These are phyloP conservation scores for Saxidomus purpurata DNA, from an alignment of 1,140 invertebrate genomes.

Conservation along the genomic window DNA sequence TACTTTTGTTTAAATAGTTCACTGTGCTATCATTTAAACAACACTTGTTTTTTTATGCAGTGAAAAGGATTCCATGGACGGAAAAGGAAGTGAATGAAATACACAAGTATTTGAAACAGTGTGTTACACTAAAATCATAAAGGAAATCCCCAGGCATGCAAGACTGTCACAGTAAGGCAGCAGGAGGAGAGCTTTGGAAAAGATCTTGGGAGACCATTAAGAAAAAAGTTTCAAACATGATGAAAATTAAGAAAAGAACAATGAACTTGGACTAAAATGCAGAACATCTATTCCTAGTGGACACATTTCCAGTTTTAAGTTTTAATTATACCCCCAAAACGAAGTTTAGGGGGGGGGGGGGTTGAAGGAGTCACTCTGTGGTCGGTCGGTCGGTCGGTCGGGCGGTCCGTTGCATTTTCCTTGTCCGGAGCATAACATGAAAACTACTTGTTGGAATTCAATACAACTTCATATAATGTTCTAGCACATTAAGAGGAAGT, in stretches of 20 bases:
- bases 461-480: no score
- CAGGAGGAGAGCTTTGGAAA: slow-evolving; percentile 24
- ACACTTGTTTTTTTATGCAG: neutral
- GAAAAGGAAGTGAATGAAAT: neutral
- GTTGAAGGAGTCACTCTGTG: no score
- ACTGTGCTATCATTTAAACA: neutral
- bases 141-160: slow-evolving; percentile 30
- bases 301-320: neutral
- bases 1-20: neutral
- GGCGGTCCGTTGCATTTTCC: no score
- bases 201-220: slow-evolving; percentile 24
- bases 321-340: no score
- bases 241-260: neutral
- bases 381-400: no score
- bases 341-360: no score
- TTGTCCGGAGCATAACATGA: no score
- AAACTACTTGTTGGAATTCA: no score
- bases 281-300: neutral
- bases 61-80: slow-evolving; percentile 8
- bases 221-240: slow-evolving; percentile 19
- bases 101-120: neutral
- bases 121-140: neutral
- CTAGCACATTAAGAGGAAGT: no score
- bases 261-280: neutral
- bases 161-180: slow-evolving; percentile 12